Evolutionary conservation across 2,888 invertebrate genomes (phyloP).

Genomic region (Thumatha senex): DNA sequence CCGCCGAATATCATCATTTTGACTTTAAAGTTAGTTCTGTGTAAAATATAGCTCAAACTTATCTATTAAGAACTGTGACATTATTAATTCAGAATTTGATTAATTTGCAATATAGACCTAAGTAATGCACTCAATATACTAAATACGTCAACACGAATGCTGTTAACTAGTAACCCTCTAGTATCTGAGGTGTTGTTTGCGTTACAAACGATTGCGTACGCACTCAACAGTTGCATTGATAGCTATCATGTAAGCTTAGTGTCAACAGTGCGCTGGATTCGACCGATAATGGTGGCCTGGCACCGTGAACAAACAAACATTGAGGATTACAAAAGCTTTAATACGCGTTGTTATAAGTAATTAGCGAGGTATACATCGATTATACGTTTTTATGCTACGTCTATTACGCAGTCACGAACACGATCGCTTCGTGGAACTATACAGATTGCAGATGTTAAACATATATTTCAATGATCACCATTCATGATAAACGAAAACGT

Average conservation of each 20-base stretch:
- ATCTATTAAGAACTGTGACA: too few species aligned
- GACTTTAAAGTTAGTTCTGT: too few species aligned
- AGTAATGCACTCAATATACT: too few species aligned
- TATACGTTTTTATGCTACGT: background rate
- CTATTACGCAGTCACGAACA: slow-evolving; percentile 1
- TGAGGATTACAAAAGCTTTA: background rate
- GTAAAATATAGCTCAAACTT: too few species aligned
- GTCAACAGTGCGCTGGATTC: background rate
- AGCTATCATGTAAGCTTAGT: background rate
- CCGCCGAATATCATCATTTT: too few species aligned
- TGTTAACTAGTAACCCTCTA: background rate
- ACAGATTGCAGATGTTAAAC: background rate
- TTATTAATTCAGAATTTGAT: too few species aligned
- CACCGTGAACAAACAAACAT: background rate
- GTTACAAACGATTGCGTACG: too few species aligned
- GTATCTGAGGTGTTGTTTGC: background rate
- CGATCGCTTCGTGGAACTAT: background rate
- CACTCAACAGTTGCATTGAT: background rate
- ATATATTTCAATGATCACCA: background rate
- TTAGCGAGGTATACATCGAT: slow-evolving; percentile 1
- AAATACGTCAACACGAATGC: too few species aligned
- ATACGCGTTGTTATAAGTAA: background rate
- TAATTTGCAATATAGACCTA: too few species aligned
- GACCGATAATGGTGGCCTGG: slow-evolving; percentile 1
- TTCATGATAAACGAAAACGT: background rate